These are phyloP conservation scores for Fragum whitleyi DNA, from an alignment of 2,888 invertebrate genomes.

Conservation along the genomic window DNA sequence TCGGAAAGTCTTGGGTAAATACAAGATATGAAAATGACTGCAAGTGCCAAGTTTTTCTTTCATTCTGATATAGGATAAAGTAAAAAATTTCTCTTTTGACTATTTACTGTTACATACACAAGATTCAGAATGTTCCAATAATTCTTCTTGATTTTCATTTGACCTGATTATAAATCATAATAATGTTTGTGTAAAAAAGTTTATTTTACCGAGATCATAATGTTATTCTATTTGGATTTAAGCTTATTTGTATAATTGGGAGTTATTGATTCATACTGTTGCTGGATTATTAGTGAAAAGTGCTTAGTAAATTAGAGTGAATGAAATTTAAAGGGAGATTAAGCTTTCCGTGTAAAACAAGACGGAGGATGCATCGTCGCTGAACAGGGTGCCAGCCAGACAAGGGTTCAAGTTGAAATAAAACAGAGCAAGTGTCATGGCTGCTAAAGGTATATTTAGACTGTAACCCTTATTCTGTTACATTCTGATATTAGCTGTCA, in stretches of 20 bases:
- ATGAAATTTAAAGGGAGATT: neutral
- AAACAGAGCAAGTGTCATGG: conserved; percentile 24
- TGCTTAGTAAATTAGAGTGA: neutral
- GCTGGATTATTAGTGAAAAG: neutral
- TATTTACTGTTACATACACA: neutral
- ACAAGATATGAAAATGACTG: neutral
- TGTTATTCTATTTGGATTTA: neutral
- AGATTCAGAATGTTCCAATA: neutral
- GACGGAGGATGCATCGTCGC: neutral
- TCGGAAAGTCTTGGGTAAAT: no score
- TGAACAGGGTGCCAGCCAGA: neutral
- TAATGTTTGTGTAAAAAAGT: conserved; percentile 2
- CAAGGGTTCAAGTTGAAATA: neutral
- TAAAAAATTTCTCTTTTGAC: neutral
- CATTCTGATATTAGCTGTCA: no score
- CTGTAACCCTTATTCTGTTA: neutral
- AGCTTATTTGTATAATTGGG: neutral
- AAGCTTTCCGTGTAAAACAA: neutral
- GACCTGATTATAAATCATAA: neutral
- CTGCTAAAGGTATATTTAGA: conserved; percentile 21
- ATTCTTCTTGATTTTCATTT: neutral
- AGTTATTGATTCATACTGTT: neutral
- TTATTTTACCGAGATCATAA: neutral
- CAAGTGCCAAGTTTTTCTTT: neutral
- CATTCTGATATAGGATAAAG: conserved; percentile 11